Conservation (phyloP, 2,888 invertebrate genomes). For the Bimastos eiseni region DNA sequence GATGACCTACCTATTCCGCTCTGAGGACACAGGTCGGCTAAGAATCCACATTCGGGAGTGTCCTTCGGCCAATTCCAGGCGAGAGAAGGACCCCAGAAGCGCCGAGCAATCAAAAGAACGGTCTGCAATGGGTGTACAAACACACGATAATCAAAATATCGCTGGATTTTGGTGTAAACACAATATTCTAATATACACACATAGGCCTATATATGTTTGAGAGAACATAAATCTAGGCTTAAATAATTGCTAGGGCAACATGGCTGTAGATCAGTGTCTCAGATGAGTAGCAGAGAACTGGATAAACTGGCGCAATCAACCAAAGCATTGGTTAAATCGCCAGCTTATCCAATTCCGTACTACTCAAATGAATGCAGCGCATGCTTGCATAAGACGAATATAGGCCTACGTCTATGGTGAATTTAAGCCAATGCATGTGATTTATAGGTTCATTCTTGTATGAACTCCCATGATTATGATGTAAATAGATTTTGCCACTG, state of each 20-base stretch:
- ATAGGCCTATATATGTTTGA: background rate
- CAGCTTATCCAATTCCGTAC: no score
- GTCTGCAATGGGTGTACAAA: background rate
- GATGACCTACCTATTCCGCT: background rate
- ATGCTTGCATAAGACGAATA: background rate
- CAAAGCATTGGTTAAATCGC: no score
- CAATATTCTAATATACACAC: no score
- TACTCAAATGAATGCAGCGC: no score
- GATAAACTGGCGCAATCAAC: no score
- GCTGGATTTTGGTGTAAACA: background rate
- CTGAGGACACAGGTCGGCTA: background rate
- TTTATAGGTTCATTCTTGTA: no score
- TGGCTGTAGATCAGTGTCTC: background rate
- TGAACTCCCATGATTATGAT: no score
- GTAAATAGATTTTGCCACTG: no score
- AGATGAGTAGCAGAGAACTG: background rate
- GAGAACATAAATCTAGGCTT: background rate
- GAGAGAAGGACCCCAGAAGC: background rate
- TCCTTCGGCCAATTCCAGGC: background rate
- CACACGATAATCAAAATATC: background rate
- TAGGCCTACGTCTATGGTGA: background rate
- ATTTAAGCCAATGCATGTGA: background rate
- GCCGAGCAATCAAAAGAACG: background rate
- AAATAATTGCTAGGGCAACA: background rate
- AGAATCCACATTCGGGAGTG: conserved; percentile 9